These are phyloP conservation scores for Cromileptes altivelis DNA, from an alignment of 2,113 vertebrate genomes.

Conservation along the genomic window DNA sequence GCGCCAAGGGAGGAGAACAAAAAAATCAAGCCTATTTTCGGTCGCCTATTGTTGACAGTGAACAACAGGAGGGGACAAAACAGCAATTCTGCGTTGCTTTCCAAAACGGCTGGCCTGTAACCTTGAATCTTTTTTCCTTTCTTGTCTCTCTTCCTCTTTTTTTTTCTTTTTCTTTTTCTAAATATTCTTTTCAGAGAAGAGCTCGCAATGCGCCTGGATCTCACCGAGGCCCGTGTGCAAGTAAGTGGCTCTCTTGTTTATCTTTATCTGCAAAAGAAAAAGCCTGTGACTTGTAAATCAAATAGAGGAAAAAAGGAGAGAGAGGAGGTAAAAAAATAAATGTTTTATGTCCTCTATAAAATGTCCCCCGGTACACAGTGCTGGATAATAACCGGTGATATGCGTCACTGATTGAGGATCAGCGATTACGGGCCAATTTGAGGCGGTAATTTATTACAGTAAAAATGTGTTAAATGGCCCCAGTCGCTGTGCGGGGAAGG, in stretches of 20 bases:
- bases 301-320: background rate
- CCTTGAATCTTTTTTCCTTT: conserved; percentile 63
- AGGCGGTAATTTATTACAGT: conserved; percentile 80
- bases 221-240: conserved; percentile 98
- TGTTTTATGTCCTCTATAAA: conserved; percentile 72
- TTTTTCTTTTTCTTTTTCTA: background rate
- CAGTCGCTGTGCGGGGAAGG: conserved; percentile 65
- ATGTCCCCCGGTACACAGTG: conserved; percentile 32
- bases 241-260: conserved; percentile 85
- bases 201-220: conserved; percentile 97
- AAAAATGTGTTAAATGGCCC: conserved; percentile 82
- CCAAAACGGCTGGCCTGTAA: conserved; percentile 77
- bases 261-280: conserved; percentile 29
- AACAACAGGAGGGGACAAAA: conserved; percentile 76
- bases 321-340: background rate
- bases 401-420: conserved; percentile 78
- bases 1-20: conserved; percentile 32
- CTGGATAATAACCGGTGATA: conserved; percentile 70
- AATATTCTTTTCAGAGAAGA: conserved; percentile 90
- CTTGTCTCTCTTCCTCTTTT: conserved; percentile 14
- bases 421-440: conserved; percentile 71
- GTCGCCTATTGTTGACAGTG: conserved; percentile 78
- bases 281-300: conserved; percentile 52
- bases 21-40: conserved; percentile 73
- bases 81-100: conserved; percentile 70